Evolutionary conservation across 2,888 invertebrate genomes (phyloP).

Genomic region (Byasa hedistus): DNA sequence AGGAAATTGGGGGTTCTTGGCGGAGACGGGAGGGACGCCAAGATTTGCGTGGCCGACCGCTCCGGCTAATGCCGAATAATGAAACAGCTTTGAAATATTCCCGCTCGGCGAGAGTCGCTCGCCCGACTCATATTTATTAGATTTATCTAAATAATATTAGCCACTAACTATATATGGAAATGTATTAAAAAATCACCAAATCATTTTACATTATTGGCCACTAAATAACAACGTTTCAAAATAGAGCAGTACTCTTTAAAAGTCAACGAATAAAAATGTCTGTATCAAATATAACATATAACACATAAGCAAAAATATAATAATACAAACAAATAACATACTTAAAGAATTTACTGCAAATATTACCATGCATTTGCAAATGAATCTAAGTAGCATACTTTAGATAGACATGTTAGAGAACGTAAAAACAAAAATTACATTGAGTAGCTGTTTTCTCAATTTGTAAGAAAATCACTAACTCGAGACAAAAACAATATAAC

Average conservation of each 20-base stretch:
- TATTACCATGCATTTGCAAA: background rate
- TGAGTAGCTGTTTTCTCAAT: background rate
- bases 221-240: background rate
- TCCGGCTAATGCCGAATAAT: conserved; percentile 75
- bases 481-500: conserved; percentile 14
- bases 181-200: background rate
- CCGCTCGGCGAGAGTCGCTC: conserved; percentile 42
- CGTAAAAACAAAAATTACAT: background rate
- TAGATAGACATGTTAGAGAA: background rate
- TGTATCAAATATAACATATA: background rate
- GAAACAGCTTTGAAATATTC: conserved; percentile 74
- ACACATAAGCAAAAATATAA: background rate
- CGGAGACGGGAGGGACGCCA: conserved; percentile 62
- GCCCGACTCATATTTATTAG: conserved; percentile 69
- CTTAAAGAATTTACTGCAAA: background rate
- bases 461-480: conserved; percentile 4
- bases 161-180: conserved; percentile 44
- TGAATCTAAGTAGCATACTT: background rate
- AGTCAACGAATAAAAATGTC: conserved; percentile 1
- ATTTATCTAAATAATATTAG: conserved; percentile 69
- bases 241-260: background rate
- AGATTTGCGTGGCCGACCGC: conserved; percentile 75
- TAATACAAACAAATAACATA: background rate
- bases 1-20: conserved; percentile 76
- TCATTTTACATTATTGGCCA: background rate